Evolutionary conservation across 2,888 invertebrate species (phyloP), one percentile per base, ranked within the genome.

Genomic region (Megalurothrips usitatus): DNA sequence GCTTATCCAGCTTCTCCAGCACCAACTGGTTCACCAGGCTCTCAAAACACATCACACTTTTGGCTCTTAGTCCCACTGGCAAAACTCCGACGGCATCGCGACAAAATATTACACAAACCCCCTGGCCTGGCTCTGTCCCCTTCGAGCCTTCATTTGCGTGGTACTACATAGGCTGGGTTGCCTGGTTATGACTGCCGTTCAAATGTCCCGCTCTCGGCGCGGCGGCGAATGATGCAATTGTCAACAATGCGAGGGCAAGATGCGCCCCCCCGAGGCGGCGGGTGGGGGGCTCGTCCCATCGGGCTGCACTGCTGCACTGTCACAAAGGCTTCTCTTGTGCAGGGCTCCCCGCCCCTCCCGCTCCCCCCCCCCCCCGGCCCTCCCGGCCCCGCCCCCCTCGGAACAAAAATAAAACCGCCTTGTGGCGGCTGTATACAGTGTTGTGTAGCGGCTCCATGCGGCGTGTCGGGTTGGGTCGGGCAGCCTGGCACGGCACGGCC

Each of bases 1-100:
- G 87, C 82, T 86, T 87, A 81, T 87, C 86, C 47, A 86, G 81
- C 49, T 75, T 75, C 23, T 75, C 68, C 23, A 26, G 23, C 68
- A 75, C 23, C 26, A 75, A 43, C 34, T 43, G 68, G 68, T 23
- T 75, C 68, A 26, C 68, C 68, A 75, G 68, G 68, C 68, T 75
- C 68, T 75, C 68, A 75, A 75, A 75, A 75, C 68, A 75, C 68
- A 75, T 75, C 68, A 75, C 68, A 75, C 68, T 75, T 75, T 75
- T 75, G 68, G 68, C 68, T 75, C 68, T 75, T 75, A 75, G 68
- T 75, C 68, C 26, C 68, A 10, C 12, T 26, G 68, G 12, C 26
- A 26, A 12, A 10, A 58, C 68, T 23, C 9, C 0, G 58, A 17
- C 19, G 58, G 58, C 19, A 19, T 58, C 58, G 14, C 19, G 52